Base-by-base conservation (phyloP, 2,797 vertebrate species). In the Malacoctenus gilli region DNA sequence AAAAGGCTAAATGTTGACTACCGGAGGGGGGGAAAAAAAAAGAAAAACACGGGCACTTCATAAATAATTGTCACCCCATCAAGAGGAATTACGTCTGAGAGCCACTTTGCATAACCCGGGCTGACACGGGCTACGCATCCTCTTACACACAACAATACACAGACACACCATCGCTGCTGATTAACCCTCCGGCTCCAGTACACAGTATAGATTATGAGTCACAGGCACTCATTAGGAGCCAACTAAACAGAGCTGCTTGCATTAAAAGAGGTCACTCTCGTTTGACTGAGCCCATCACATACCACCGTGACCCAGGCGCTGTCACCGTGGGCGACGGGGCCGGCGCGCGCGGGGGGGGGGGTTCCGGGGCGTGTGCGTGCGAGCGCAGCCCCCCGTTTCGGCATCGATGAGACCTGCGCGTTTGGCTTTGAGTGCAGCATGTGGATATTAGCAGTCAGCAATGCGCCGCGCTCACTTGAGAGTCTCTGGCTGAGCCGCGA, bases 181-280 rank as follows among this genome's bases (percentile, higher is more conserved):
- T 86, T 58, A 77, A 47, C 61, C 80, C 77, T 38, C 46, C 12
- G 69, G 85, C 59, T 51, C 48, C 38, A 44, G 61, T 58, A 34
- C 68, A 72, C 63, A 51, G 52, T 87, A 76, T 81, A 77, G 78
- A 84, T 78, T 82, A 79, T 84, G 67, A 82, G 81, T 77, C 81
- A 84, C 40, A 72, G 14, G 52, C 68, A 54, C 69, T 85, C 75
- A 71, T 83, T 85, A 84, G 61, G 57, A 39, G 40, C 47, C 68
- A 72, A 78, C 44, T 38, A 54, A 82, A 66, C 68, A 72, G 56
- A 58, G 64, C 63, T 22, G 65, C 62, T n/a, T 47, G 61, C 49
- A 52, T 71, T 83, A 68, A 81, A 77, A 74, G 77, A 78, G 77
- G 76, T 83, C 82, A 66, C 30, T 48, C 36, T 46, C 35, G 36